Evolutionary conservation across 2,113 vertebrate genomes (phyloP).

Genomic region (Paramormyrops kingsleyae): DNA sequence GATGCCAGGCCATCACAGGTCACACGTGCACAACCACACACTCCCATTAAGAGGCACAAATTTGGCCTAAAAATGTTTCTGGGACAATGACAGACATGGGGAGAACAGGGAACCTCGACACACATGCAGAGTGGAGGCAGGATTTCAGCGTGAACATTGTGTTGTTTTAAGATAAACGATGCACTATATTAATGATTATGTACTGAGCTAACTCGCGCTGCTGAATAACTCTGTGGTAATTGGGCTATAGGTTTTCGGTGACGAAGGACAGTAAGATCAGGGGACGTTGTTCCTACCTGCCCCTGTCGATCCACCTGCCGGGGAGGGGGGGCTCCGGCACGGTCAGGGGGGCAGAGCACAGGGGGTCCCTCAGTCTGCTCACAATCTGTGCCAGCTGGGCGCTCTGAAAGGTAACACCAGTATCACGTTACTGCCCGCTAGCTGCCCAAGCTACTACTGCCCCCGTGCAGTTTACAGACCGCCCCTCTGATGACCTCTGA

Average conservation of each 20-base stretch:
- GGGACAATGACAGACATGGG: not conserved
- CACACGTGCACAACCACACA: not conserved
- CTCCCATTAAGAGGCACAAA: not conserved
- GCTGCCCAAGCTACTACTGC: not conserved
- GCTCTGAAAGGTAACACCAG: conserved; percentile 63
- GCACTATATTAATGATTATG: not conserved
- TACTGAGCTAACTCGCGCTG: not conserved
- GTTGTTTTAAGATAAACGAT: not conserved
- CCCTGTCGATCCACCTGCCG: conserved; percentile 56
- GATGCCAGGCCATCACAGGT: not conserved
- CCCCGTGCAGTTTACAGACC: not conserved
- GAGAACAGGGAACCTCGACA: not conserved
- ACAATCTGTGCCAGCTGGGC: conserved; percentile 86
- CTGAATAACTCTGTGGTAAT: not conserved
- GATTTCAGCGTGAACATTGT: not conserved
- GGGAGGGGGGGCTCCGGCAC: conserved; percentile 65
- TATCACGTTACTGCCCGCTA: not conserved
- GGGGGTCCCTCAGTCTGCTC: conserved; percentile 78
- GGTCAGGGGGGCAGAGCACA: conserved; percentile 66
- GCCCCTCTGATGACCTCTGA: not conserved
- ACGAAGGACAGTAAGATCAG: not conserved
- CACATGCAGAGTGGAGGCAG: not conserved
- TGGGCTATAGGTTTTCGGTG: not conserved
- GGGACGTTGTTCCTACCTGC: conserved; percentile 58
- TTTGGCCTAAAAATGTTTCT: not conserved